Conservation (phyloP, 1,140 invertebrate genomes). For the Oncopodura yosiiana region DNA sequence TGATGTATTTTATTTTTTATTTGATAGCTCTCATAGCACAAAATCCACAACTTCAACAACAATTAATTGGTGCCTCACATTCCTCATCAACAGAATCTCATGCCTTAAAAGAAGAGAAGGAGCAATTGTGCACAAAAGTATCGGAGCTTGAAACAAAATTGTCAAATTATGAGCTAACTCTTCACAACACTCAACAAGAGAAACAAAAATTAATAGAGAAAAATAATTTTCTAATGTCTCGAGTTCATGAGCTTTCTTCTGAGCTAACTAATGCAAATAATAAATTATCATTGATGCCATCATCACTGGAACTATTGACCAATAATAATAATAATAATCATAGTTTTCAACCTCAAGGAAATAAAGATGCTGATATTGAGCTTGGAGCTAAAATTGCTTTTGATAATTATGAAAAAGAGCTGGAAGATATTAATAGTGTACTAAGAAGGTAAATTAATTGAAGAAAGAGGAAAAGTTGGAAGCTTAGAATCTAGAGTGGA, state of each 20-base stretch:
- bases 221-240: constrained; percentile 3
- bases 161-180: not conserved
- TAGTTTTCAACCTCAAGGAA: not conserved
- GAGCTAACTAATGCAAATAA: constrained; percentile 3
- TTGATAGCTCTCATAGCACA: constrained; percentile 9
- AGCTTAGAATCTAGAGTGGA: not conserved
- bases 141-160: constrained; percentile 10
- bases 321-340: no score
- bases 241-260: constrained; percentile 2
- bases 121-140: constrained; percentile 1
- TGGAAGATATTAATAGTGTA: constrained; percentile 8
- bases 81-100: constrained; percentile 6
- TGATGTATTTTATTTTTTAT: not conserved
- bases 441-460: not conserved
- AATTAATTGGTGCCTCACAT: not conserved
- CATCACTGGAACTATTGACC: not conserved
- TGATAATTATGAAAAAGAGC: constrained; percentile 2
- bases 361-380: constrained; percentile 9
- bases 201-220: constrained; percentile 13
- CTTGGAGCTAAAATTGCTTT: constrained; percentile 13
- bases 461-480: not conserved
- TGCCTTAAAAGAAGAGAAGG: constrained; percentile 12
- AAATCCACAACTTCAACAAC: constrained; percentile 11
- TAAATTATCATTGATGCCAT: not conserved
- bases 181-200: constrained; percentile 2